These are phyloP conservation scores for Mesorhabditis sp. DNA, from an alignment of 2,888 invertebrate genomes.

Conservation along the genomic window DNA sequence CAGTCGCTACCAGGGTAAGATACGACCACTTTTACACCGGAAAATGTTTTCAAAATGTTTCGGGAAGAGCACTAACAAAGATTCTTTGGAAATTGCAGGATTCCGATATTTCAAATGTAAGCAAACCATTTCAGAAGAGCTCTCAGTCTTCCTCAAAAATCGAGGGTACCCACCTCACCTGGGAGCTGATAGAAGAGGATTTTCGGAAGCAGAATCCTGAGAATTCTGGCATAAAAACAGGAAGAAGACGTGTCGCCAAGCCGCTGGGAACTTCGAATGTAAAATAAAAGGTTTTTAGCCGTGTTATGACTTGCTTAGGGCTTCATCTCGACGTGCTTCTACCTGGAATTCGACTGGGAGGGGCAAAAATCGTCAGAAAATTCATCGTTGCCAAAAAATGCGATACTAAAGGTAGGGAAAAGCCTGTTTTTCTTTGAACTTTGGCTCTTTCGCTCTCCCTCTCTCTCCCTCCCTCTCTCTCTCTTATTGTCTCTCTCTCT, in stretches of 20 bases:
- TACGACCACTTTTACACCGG: no score
- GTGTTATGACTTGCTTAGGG: neutral
- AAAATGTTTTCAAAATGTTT: no score
- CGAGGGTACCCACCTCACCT: neutral
- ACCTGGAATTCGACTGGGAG: neutral
- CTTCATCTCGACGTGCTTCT: constrained; percentile 1
- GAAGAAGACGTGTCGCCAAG: neutral
- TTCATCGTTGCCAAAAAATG: neutral
- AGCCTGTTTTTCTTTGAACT: no score
- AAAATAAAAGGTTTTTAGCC: neutral
- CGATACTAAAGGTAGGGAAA: neutral
- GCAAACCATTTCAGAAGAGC: no score
- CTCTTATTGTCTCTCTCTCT: no score
- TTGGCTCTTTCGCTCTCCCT: no score
- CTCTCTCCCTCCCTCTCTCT: no score
- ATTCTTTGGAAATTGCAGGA: no score
- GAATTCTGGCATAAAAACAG: neutral
- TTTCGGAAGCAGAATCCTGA: neutral
- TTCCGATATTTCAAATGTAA: no score
- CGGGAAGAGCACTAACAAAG: no score
- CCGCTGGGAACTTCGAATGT: neutral
- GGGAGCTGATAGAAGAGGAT: neutral
- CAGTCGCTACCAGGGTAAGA: no score
- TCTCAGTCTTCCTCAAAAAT: neutral
- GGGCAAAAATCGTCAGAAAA: no score